Base-by-base conservation (phyloP, 2,888 invertebrate species). In the Chymomyza procnemis region DNA sequence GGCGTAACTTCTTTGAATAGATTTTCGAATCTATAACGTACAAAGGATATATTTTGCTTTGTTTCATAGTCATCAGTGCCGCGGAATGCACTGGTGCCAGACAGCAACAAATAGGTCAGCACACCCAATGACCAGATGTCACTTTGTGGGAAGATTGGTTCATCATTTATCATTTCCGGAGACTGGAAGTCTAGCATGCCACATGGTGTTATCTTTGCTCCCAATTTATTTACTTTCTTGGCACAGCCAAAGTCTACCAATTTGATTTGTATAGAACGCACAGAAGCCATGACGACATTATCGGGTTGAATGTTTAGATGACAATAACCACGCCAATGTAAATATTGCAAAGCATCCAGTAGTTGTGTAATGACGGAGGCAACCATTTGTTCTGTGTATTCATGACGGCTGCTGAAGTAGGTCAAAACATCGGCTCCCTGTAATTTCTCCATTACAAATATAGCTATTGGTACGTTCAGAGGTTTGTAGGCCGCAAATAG, bases 51-150 rank as follows among this genome's bases (percentile, higher is more conserved):
- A 91, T 99, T 98, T 90, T 97, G 96, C 78, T 95, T 94, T 4
- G 97, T 97, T 90, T 98, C 98, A 19, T 94, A 93, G 67, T 95
- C 95, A 79, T 95, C 95, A 3, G 92, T 92, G 3, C 97, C 98
- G 69, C 93, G 93, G 94, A 97, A 99, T 57, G 99, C 98, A 63
- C 98, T 95, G 67, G 94, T 94, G 16, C 99, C 99, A 3, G 98
- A 98, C 75, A 99, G 91, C 92, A 99, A 93, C 54, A 98, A 93
- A 92, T 99, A 99, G 0, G 97, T 93, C 5, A 99, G 92, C 12
- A 97, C 97, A 62, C 98, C 99, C 61, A 99, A 93, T 19, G 97
- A 95, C 99, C 99, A 99, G 84, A 99, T 95, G 91, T 99, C 99
- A 3, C 97, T 96, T 90, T 97, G 96, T 1, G 96, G 96, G 90